phyloP scores from a whole-genome alignment of 2,888 invertebrate species.

The Parnassius glacialis region DNA sequence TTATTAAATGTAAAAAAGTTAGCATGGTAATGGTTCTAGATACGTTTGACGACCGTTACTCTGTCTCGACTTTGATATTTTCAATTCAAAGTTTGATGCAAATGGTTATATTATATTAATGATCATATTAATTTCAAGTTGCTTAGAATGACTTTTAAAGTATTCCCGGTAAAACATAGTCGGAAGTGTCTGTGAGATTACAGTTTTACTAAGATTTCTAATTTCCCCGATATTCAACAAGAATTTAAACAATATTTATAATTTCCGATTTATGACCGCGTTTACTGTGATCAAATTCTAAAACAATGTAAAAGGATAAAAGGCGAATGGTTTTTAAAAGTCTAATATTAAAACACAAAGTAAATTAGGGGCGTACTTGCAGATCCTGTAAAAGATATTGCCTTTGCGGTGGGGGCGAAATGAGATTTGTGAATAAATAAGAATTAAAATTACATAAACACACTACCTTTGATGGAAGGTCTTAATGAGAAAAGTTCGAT shows the following conservation, averaged over 20 bases:
- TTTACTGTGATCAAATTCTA: no score
- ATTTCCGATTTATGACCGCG: no score
- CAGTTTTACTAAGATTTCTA: no score
- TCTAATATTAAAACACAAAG: conserved; percentile 24
- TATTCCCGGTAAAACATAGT: not conserved
- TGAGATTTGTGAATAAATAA: conserved; percentile 60
- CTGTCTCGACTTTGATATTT: conserved; percentile 53
- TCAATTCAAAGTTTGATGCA: conserved; percentile 50
- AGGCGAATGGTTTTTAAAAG: conserved; percentile 17
- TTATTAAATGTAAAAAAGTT: conserved; percentile 46
- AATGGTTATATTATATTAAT: conserved; percentile 26
- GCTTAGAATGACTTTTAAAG: not conserved
- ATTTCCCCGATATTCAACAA: no score
- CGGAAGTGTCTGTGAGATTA: no score
- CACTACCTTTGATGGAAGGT: conserved; percentile 72
- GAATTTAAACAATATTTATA: no score
- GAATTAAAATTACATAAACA: conserved; percentile 76
- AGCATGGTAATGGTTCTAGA: conserved; percentile 53
- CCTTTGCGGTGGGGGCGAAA: conserved; percentile 32
- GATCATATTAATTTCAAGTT: conserved; percentile 21
- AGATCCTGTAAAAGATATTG: conserved; percentile 25
- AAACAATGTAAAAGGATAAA: not conserved
- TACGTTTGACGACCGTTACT: conserved; percentile 61
- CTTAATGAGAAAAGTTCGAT: conserved; percentile 80
- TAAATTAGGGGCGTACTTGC: conserved; percentile 25